These are phyloP conservation scores for Octodonta nipae DNA, from an alignment of 2,888 invertebrate species.

Conservation along the genomic window DNA sequence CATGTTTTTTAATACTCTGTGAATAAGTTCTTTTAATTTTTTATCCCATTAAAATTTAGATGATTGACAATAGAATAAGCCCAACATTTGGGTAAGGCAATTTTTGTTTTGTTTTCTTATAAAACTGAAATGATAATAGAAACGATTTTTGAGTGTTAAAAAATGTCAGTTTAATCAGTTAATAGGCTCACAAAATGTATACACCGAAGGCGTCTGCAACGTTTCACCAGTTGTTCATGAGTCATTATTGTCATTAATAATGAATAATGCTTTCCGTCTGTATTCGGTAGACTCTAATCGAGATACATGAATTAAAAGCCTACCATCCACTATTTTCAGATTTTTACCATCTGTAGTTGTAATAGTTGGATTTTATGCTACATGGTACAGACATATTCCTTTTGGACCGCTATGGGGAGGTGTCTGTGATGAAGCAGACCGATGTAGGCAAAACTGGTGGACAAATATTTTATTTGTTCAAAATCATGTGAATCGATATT, in stretches of 20 bases:
- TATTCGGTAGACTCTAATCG: background rate
- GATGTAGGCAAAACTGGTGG: conserved; percentile 26
- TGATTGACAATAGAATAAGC: too few species aligned
- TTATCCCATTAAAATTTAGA: too few species aligned
- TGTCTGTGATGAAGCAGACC: conserved; percentile 19
- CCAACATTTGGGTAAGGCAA: too few species aligned
- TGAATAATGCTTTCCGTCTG: background rate
- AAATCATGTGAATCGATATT: conserved; percentile 18
- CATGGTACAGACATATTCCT: conserved; percentile 19
- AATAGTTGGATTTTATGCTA: conserved; percentile 18
- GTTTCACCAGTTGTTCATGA: too few species aligned
- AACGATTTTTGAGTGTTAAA: too few species aligned
- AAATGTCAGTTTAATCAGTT: too few species aligned
- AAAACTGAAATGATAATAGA: too few species aligned
- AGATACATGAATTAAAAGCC: background rate
- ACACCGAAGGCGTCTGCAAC: background rate
- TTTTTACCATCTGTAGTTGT: conserved; percentile 19
- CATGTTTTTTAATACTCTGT: too few species aligned
- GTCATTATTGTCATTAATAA: too few species aligned
- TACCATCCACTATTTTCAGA: conserved; percentile 14
- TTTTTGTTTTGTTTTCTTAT: too few species aligned
- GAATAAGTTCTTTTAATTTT: too few species aligned
- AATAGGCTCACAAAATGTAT: too few species aligned
- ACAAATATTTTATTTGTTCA: conserved; percentile 24
- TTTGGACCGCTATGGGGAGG: conserved; percentile 22